Evolutionary conservation across 2,113 vertebrate genomes (phyloP), one percentile per base, ranked within the genome.

Genomic region (Vulpes vulpes): DNA sequence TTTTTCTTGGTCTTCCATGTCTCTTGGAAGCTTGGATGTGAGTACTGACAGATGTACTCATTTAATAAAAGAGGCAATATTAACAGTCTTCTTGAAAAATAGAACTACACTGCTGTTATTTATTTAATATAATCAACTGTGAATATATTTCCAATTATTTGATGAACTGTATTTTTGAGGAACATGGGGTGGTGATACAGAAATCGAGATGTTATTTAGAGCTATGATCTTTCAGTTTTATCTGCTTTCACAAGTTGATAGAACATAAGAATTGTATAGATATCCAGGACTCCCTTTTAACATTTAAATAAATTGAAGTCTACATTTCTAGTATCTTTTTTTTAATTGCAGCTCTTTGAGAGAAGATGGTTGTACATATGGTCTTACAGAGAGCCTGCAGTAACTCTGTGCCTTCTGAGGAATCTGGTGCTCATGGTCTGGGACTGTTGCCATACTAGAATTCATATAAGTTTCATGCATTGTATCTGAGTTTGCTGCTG

Each of bases 21-120:
- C 22, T 64, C 15, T 79, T 84, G 7, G 62, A 91, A 88, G 20
- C 22, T 64, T 79, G 20, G 2, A 3, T 80, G 6, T 53, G 32
- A 91, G 83, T 84, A 89, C 51, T 67, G 64, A 2, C 30, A 81
- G 27, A 78, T 88, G 32, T 64, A 87, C 19, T 51, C 17, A 67
- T 95, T 90, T 76, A 95, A 92, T 53, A 76, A 74, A 59, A 76
- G 30, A 95, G 27, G 22, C 20, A 80, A 73, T 73, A 55, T 79
- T 91, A 79, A 59, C 19, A 59, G 27, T 10, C 15, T 15, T 74
- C 15, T 57, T 67, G 57, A 38, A 64, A 67, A 64, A 38, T 30
- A 85, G 15, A 76, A 10, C 9, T 91, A 59, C 11, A 43, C 23
- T 69, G 53, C 20, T 89, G 16, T 78, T 94, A 11, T 81, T 82